Evolutionary conservation across 2,888 invertebrate genomes (phyloP), one percentile per base, ranked within the genome.

Genomic region (Athetis lepigone): DNA sequence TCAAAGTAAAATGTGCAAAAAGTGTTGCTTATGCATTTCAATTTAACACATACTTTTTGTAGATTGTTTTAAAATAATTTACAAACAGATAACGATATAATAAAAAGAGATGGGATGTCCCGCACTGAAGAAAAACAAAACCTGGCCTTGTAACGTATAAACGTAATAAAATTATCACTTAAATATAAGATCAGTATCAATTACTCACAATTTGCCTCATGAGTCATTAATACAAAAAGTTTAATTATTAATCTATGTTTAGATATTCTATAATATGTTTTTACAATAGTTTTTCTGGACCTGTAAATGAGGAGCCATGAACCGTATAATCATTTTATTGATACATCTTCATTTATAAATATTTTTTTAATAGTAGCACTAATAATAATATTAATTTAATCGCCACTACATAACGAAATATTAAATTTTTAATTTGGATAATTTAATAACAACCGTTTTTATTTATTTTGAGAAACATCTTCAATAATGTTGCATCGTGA

Each of bases 271-370:
- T 25, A 1, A 18, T 40, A 36, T 36, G 55, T 57, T 72, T 71
- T 76, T 71, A 19, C 9, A 7, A 37, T 33, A n/a, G 16, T 58
- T 71, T 71, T 70, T 70, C 25, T 46, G 4, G 37, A 25, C 21
- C 25, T 33, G 21, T 59, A 65, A 80, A 78, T 68, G 37, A 78
- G 36, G 33, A 69, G 33, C 8, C 40, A 54, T 51, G 13, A 36
- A 58, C 56, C 46, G 21, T 69, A 50, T 64, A 52, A 70, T 70
- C 18, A 63, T n/a, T 79, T 79, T 76, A 79, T 79, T 81, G 54
- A 70, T 64, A 68, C 46, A 67, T 52, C 52, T 45, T 64, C 47
- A 36, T 70, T 42, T 16, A 46, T 27, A 51, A 50, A 62, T 47
- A 59, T 40, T 50, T 59, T 55, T 58, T 73, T 50, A 51, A 56